phyloP scores from a whole-genome alignment of 2,113 vertebrate species.

The Platysternon megacephalum region DNA sequence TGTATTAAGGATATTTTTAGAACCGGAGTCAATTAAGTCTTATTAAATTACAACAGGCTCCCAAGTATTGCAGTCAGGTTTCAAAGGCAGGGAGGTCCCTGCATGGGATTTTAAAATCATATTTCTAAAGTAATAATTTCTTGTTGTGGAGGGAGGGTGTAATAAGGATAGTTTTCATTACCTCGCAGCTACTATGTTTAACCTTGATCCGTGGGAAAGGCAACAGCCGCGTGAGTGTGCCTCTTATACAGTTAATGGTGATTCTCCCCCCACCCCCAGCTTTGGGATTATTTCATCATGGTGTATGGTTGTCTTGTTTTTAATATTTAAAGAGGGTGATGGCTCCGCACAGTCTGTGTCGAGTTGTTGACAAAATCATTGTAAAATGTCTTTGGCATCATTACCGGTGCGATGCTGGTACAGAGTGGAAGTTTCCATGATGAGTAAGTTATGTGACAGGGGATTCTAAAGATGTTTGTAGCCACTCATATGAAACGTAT shows the following conservation, averaged over 20 bases:
- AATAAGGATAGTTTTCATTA: background rate
- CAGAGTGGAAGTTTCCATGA: slow-evolving; percentile 78
- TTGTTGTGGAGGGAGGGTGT: background rate
- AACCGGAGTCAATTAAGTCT: background rate
- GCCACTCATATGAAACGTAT: background rate
- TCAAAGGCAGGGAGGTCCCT: background rate
- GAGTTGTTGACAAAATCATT: slow-evolving; percentile 52
- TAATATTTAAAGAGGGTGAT: too few relatives aligned
- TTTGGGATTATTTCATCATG: background rate
- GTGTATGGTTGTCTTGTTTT: background rate
- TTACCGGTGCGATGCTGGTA: slow-evolving; percentile 36
- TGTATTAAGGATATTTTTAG: background rate
- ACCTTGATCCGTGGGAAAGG: background rate
- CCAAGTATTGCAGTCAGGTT: background rate
- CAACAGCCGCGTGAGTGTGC: background rate
- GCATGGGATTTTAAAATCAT: background rate
- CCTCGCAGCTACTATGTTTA: background rate
- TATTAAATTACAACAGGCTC: background rate
- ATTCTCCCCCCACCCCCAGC: background rate
- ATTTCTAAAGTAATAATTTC: background rate
- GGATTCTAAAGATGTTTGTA: slow-evolving; percentile 60
- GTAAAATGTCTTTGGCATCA: slow-evolving; percentile 69
- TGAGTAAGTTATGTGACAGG: slow-evolving; percentile 73
- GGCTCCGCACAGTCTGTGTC: background rate
- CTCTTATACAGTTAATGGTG: background rate